Evolutionary conservation across 2,888 invertebrate species (phyloP).

Genomic region (Hanleya hanleyi): DNA sequence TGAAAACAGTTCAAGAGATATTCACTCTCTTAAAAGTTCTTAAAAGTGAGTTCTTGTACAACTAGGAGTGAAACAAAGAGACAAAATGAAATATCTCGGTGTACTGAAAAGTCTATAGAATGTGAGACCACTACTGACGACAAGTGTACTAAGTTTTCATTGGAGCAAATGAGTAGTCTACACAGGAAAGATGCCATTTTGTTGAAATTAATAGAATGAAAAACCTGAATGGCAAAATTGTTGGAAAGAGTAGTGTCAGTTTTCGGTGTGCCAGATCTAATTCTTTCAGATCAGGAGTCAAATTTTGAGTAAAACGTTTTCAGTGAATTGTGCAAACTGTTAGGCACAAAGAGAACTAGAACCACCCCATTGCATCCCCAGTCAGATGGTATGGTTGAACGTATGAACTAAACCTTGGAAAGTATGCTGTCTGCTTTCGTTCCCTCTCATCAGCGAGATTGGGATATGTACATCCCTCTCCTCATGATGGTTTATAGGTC

Average conservation of each 20-base stretch:
- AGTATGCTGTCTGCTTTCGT: constrained; percentile 31
- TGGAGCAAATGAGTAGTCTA: too few relatives aligned
- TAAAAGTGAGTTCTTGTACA: too few relatives aligned
- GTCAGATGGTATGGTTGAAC: constrained; percentile 32
- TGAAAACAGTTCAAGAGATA: too few relatives aligned
- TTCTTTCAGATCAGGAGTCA: constrained; percentile 40
- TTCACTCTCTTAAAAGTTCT: too few relatives aligned
- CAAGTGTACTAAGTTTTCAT: too few relatives aligned
- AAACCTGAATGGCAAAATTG: too few relatives aligned
- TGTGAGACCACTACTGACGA: too few relatives aligned
- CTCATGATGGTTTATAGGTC: not conserved
- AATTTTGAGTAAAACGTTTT: constrained; percentile 35
- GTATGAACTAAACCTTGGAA: constrained; percentile 24
- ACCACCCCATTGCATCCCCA: constrained; percentile 34
- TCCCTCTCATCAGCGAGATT: constrained; percentile 19
- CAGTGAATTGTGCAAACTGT: constrained; percentile 30
- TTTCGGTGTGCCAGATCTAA: constrained; percentile 33
- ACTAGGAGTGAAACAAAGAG: too few relatives aligned
- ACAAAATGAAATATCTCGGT: too few relatives aligned
- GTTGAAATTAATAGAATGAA: too few relatives aligned
- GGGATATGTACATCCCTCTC: not conserved
- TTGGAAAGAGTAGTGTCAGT: constrained; percentile 24
- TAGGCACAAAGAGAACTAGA: constrained; percentile 33
- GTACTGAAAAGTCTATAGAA: too few relatives aligned
- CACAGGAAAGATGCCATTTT: too few relatives aligned